Percentiles rank a stretch among this genome's conserved stretches.
Evolutionary conservation across 1,140 invertebrate genomes (phyloP).

Genomic region (Atopsyche davidsoni): DNA sequence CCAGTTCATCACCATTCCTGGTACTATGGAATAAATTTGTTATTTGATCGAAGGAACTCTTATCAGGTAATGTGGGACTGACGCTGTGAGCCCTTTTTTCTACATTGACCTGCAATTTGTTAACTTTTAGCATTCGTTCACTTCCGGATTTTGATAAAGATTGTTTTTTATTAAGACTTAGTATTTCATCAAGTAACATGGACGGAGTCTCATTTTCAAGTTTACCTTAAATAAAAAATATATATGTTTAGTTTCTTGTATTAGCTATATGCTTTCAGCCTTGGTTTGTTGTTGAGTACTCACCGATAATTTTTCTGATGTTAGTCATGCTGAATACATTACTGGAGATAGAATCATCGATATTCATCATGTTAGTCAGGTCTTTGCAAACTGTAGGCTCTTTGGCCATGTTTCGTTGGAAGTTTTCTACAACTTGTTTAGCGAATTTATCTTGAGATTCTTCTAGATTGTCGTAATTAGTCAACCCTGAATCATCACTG

Average conservation of each 20-base stretch:
- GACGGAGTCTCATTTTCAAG: constrained; percentile 22
- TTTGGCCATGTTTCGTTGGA: neutral
- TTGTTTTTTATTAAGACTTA: constrained; percentile 19
- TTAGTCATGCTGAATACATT: constrained; percentile 24
- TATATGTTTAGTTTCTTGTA: neutral
- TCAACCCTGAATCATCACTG: constrained; percentile 14
- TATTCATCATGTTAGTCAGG: constrained; percentile 10
- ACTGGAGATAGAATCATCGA: constrained; percentile 20
- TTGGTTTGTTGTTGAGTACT: constrained; percentile 7
- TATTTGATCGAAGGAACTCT: constrained; percentile 13
- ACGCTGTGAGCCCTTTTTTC: neutral
- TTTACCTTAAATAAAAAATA: constrained; percentile 21
- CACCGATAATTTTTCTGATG: constrained; percentile 26
- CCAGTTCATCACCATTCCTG: constrained; percentile 17
- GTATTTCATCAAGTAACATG: constrained; percentile 22
- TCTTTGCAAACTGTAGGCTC: constrained; percentile 11
- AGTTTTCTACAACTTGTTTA: neutral
- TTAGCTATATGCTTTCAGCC: neutral
- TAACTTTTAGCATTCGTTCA: constrained; percentile 1
- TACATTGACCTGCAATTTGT: neutral
- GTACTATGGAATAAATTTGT: constrained; percentile 28
- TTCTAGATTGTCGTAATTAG: constrained; percentile 13
- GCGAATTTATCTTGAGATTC: no score
- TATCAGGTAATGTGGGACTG: constrained; percentile 10
- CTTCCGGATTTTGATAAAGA: neutral